phyloP scores from a whole-genome alignment of 1,140 invertebrate species.

The Andrena cerasifolii region DNA sequence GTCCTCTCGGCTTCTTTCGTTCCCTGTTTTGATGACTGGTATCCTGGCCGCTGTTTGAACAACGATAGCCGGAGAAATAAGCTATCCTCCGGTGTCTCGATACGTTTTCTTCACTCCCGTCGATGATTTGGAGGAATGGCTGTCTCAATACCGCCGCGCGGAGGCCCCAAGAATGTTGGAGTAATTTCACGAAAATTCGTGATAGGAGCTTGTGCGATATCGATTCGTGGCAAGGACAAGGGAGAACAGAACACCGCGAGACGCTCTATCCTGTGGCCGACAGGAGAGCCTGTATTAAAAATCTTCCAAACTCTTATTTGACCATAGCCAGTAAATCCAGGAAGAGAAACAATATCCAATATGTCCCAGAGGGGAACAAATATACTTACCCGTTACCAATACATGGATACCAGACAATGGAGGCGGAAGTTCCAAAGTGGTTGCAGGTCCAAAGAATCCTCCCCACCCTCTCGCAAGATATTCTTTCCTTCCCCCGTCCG shows the following conservation, averaged over 20 bases:
- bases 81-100: slow-evolving; percentile 3
- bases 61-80: slow-evolving; percentile 23
- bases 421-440: neutral
- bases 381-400: neutral
- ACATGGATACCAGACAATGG: neutral
- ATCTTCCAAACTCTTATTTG: neutral
- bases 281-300: too few species aligned
- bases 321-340: neutral
- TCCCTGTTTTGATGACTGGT: slow-evolving; percentile 8
- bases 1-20: neutral
- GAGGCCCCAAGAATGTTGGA: too few species aligned
- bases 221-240: too few species aligned
- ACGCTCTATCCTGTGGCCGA: too few species aligned
- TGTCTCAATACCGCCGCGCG: too few species aligned
- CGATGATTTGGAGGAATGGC: too few species aligned
- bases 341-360: neutral
- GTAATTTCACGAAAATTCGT: too few species aligned
- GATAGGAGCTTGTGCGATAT: too few species aligned
- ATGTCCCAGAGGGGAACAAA: neutral
- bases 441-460: neutral
- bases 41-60: slow-evolving; percentile 17
- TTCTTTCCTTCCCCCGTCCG: neutral
- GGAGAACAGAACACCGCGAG: too few species aligned
- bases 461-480: neutral
- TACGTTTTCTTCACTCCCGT: slow-evolving; percentile 20